Conservation (phyloP, 2,797 vertebrate genomes). For the Acrossocheilus wenchowensis region DNA sequence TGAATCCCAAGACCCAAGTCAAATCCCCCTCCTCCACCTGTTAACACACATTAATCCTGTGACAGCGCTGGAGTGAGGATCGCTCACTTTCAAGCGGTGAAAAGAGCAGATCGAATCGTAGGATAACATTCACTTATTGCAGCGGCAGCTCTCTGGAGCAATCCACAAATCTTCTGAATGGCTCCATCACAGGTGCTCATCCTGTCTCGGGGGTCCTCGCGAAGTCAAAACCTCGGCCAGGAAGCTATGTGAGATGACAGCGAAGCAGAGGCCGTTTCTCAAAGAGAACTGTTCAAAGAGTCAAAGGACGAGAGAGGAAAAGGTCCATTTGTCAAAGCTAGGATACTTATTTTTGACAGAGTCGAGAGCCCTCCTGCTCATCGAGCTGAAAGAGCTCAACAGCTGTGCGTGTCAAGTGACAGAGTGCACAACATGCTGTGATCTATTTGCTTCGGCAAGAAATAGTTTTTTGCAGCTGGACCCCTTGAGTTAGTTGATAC, state of each 20-base stretch:
- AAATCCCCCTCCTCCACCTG: slow-evolving; percentile 59
- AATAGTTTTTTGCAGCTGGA: slow-evolving; percentile 69
- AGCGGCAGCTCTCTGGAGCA: slow-evolving; percentile 41
- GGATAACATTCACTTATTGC: slow-evolving; percentile 42
- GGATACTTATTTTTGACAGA: slow-evolving; percentile 65
- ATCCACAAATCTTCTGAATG: slow-evolving; percentile 48
- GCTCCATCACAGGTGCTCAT: slow-evolving; percentile 42
- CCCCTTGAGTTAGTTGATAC: slow-evolving; percentile 61
- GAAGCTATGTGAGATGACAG: slow-evolving; percentile 56
- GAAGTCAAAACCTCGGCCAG: slow-evolving; percentile 31
- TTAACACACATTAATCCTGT: slow-evolving; percentile 60
- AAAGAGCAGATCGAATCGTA: slow-evolving; percentile 34
- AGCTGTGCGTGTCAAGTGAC: slow-evolving; percentile 69
- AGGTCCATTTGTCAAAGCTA: slow-evolving; percentile 59
- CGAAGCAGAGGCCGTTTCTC: slow-evolving; percentile 48
- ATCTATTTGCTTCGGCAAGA: slow-evolving; percentile 71
- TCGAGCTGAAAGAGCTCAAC: slow-evolving; percentile 66
- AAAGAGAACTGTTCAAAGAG: slow-evolving; percentile 54
- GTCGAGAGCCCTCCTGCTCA: slow-evolving; percentile 58
- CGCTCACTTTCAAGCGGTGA: slow-evolving; percentile 39
- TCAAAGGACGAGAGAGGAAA: slow-evolving; percentile 60
- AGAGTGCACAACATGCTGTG: slow-evolving; percentile 69
- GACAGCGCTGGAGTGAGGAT: slow-evolving; percentile 46
- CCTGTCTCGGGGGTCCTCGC: slow-evolving; percentile 7
- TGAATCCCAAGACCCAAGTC: slow-evolving; percentile 48